These are phyloP conservation scores for Crax fasciolata DNA, from an alignment of 2,797 vertebrate genomes.

Conservation along the genomic window DNA sequence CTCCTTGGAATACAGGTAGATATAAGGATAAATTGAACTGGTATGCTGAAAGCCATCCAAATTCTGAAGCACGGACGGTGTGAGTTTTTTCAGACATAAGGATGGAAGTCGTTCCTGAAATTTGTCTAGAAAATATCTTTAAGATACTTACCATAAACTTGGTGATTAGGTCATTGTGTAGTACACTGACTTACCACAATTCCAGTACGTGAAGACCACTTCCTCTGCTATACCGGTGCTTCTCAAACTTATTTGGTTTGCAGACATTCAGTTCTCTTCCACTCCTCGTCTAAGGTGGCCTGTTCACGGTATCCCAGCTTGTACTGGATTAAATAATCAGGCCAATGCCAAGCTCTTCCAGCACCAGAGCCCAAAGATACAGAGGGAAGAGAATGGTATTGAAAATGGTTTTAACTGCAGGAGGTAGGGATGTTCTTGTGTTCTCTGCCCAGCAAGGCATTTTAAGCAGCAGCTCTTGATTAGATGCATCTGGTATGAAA, in stretches of 20 bases:
- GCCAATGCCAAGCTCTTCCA: not conserved
- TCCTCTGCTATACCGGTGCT: not conserved
- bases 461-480: not conserved
- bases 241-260: not conserved
- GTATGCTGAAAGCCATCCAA: not conserved
- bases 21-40: not conserved
- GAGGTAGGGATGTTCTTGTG: not conserved
- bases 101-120: not conserved
- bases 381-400: not conserved
- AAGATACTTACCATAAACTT: not conserved
- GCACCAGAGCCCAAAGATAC: not conserved
- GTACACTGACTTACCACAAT: not conserved
- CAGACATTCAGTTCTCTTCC: not conserved
- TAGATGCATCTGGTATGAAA: not conserved
- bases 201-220: fast-evolving
- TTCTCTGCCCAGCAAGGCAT: not conserved
- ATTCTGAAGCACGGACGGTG: not conserved
- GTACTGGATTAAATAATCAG: not conserved
- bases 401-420: conserved; percentile 12
- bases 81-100: not conserved
- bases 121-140: not conserved
- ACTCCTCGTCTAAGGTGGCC: too few relatives aligned
- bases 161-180: not conserved
- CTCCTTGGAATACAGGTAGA: not conserved
- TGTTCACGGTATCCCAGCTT: not conserved